Evolutionary conservation across 2,888 invertebrate species (phyloP), one percentile per base, ranked within the genome.

Genomic region (Ditula angustiorana): DNA sequence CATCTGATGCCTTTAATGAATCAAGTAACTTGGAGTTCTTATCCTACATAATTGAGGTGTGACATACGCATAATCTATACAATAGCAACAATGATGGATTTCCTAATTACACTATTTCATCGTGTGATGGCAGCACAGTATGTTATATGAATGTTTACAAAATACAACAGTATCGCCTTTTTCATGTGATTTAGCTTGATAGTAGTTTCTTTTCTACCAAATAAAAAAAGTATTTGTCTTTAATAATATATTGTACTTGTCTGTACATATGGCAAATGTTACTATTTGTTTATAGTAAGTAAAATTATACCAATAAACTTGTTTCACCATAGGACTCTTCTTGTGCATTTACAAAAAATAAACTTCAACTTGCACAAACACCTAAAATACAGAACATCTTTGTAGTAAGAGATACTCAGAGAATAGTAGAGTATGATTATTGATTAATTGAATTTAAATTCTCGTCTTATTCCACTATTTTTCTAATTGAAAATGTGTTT

Each of bases 171-270:
- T 33, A 21, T 33, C 16, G 23, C 35, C 35, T 53, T 58, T 57
- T 58, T 33, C 21, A 47, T 58, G 53, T 53, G 53, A 53, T 35
- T 35, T 53, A 58, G 46, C 23, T 30, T 46, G n/a, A 47, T 53
- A 23, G 23, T 23, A 23, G 53, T 35, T 35, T 53, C 10, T 35
- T 53, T 53, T 35, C 23, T 35, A 23, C 23, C 35, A 53, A 33
- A 35, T 8, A 16, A 53, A 24, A 11, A 28, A 35, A n/a, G n/a
- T n/a, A n/a, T n/a, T 35, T 33, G 35, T 35, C 21, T 50, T 50
- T 44, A 26, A 5, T n/a, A n/a, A n/a, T n/a, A n/a, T n/a, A n/a
- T n/a, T n/a, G n/a, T n/a, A n/a, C n/a, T n/a, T n/a, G 26, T 26
- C 26, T 21, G 11, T 30, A 30, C 30, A 30, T 41, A 50, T 28